Evolutionary conservation across 1,140 invertebrate species (phyloP), one percentile per base, ranked within the genome.

Genomic region (Eriocheir sinensis): DNA sequence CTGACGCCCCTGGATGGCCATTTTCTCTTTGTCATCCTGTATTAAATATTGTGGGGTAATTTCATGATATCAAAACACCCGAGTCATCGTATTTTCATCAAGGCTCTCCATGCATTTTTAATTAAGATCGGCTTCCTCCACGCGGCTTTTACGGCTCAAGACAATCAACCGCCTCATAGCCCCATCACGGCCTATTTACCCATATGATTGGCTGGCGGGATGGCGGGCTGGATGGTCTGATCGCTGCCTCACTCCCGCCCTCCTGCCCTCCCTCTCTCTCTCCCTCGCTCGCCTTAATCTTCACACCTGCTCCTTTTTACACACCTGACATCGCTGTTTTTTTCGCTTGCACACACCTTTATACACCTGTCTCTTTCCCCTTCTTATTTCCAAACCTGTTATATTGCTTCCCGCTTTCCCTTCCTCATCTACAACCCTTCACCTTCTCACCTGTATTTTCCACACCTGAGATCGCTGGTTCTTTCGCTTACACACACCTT

Each of bases 61-160:
- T 94, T 94, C 93, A 90, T 90, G 86, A 81, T 83, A 48, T 81
- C 38, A 94, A 90, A 94, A 92, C 72, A 38, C 40, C 32, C n/a
- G 38, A 89, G 93, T 94, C 93, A 94, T 94, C 93, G 89, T 89
- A 83, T 89, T 94, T 89, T 94, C 93, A 94, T 94, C 93, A 94
- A 90, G 38, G 88, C 36, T 12, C 86, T 44, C 88, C 88, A 90
- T 90, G 93, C 81, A 81, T 94, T 90, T 93, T 90, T 90, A 94
- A 94, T 90, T 94, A 90, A 94, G 88, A 44, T 38, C 30, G 41
- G 27, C 15, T 60, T 60, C 4, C 38, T 27, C 36, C 88, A 53
- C 30, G 89, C 60, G 80, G 8, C 30, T 89, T 89, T 94, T 94
- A 72, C 89, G 83, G 38, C 8, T n/a, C 81, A 89, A 89, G 92